Evolutionary conservation across 2,888 invertebrate genomes (phyloP).

Genomic region (Axea sp.): DNA sequence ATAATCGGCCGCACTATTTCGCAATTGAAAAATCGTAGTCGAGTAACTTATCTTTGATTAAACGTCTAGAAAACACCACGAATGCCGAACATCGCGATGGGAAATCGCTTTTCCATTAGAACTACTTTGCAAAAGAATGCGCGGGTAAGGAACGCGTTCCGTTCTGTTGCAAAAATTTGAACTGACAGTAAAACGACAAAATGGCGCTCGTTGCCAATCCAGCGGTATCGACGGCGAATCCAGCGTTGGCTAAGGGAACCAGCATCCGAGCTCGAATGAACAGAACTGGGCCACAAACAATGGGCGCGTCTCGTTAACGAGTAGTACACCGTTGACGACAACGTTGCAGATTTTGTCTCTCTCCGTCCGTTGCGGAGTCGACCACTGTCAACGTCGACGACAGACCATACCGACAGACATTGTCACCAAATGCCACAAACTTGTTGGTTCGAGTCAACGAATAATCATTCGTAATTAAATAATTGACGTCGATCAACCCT

Average conservation of each 20-base stretch:
- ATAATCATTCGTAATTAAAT: constrained; percentile 43
- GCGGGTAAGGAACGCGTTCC: too few relatives aligned
- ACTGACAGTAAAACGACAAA: neutral
- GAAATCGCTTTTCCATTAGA: too few relatives aligned
- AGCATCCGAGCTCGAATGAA: constrained; percentile 48
- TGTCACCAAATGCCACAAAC: constrained; percentile 39
- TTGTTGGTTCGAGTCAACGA: constrained; percentile 10
- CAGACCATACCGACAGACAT: constrained; percentile 50
- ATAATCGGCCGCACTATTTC: constrained; percentile 16
- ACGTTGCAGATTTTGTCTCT: constrained; percentile 44
- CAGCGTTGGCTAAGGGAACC: neutral
- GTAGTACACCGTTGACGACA: constrained; percentile 52
- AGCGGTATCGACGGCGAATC: constrained; percentile 1
- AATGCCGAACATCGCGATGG: too few relatives aligned
- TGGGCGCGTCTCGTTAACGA: constrained; percentile 69
- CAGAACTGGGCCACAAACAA: constrained; percentile 75
- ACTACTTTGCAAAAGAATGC: too few relatives aligned
- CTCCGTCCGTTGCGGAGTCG: constrained; percentile 37
- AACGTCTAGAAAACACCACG: too few relatives aligned
- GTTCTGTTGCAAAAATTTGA: too few relatives aligned
- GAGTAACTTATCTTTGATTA: too few relatives aligned
- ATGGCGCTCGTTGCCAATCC: constrained; percentile 1
- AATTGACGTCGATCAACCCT: too few relatives aligned
- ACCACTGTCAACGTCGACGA: constrained; percentile 57
- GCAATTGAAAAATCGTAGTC: too few relatives aligned